Evolutionary conservation across 2,888 invertebrate species (phyloP).

Genomic region (Camponotus fellah): DNA sequence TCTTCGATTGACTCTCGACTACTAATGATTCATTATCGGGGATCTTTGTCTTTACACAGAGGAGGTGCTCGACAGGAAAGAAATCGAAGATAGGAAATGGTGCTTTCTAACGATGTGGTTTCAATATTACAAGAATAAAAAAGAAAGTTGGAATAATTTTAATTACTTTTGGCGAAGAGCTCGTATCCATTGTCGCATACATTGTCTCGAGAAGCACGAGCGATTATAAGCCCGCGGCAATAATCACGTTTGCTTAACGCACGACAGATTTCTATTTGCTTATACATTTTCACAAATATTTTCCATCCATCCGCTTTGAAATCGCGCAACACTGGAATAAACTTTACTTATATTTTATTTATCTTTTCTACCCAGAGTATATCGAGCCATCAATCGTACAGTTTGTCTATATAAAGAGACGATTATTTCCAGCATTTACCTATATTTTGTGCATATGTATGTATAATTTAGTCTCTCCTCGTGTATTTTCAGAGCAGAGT

Average conservation of each 20-base stretch:
- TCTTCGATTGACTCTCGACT: conserved; percentile 76
- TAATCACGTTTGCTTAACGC: conserved; percentile 31
- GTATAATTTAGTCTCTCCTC: not conserved
- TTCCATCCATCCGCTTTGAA: conserved; percentile 27
- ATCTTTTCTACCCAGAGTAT: not conserved
- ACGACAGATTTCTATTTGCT: not conserved
- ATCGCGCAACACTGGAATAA: conserved; percentile 29
- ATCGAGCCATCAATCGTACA: conserved; percentile 29
- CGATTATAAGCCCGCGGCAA: conserved; percentile 37
- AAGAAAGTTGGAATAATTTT: conserved; percentile 49
- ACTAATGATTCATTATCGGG: conserved; percentile 74
- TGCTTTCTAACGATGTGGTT: conserved; percentile 53
- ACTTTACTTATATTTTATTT: conserved; percentile 33
- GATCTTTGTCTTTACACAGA: conserved; percentile 66
- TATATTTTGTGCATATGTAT: not conserved
- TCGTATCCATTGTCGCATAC: conserved; percentile 34
- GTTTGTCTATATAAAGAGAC: conserved; percentile 34
- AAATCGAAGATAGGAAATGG: conserved; percentile 43
- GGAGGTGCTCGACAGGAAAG: conserved; percentile 61
- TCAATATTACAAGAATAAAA: conserved; percentile 46
- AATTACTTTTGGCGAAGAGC: conserved; percentile 46
- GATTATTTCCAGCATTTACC: not conserved
- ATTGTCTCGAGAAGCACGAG: conserved; percentile 45
- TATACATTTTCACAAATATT: conserved; percentile 42
- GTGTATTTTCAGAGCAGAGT: not conserved